Conservation (phyloP, 2,797 vertebrate species). For the Myotis pilosus region DNA sequence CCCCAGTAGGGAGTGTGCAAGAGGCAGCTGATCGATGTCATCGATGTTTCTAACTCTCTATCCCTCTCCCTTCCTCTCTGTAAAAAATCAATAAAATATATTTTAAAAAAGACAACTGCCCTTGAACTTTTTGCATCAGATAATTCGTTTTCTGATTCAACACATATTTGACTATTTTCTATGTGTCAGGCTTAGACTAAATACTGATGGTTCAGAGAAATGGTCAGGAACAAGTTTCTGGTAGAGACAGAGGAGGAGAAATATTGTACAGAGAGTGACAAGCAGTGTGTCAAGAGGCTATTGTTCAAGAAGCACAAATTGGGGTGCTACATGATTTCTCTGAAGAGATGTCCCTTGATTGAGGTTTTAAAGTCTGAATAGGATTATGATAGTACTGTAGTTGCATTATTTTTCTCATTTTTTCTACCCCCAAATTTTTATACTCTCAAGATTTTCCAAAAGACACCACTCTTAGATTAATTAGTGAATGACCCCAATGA, state of each 20-base stretch:
- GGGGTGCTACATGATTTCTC: not conserved
- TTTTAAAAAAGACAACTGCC: not conserved
- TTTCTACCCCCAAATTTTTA: not conserved
- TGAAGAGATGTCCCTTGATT: not conserved
- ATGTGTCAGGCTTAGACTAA: not conserved
- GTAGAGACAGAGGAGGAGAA: not conserved
- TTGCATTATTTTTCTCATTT: not conserved
- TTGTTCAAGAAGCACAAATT: not conserved
- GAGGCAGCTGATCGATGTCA: no score
- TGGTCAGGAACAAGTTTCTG: not conserved
- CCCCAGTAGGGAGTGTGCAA: no score
- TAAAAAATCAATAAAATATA: no score
- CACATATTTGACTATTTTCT: not conserved
- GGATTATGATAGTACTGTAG: not conserved
- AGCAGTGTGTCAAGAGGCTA: no score
- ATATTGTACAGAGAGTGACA: not conserved
- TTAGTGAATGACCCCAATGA: not conserved
- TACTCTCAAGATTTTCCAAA: not conserved
- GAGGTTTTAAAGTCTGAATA: not conserved
- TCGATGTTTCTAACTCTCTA: no score
- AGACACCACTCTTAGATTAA: not conserved
- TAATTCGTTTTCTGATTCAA: not conserved
- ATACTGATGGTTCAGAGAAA: not conserved
- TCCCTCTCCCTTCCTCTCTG: no score
- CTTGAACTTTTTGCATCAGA: not conserved